phyloP scores from a whole-genome alignment of 1,140 invertebrate species.

The Drosophila elegans region DNA sequence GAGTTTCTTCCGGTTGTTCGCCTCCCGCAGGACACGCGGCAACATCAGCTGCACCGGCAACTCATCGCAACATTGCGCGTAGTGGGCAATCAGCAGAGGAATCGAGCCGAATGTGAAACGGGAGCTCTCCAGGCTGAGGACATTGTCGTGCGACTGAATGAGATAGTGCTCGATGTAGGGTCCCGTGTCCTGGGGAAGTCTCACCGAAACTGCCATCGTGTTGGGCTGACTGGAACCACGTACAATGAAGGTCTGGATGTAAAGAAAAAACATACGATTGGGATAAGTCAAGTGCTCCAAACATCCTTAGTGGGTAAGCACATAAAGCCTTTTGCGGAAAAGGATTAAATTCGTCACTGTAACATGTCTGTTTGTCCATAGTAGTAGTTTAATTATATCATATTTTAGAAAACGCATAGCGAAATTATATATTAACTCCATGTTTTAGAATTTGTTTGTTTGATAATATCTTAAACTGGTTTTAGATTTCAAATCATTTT shows the following conservation, averaged over 20 bases:
- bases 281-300: no score
- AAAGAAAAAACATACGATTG: not conserved
- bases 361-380: no score
- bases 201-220: conserved; percentile 97
- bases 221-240: conserved; percentile 95
- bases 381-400: no score
- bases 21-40: conserved; percentile 92
- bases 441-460: no score
- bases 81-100: conserved; percentile 95
- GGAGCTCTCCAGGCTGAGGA: conserved; percentile 95
- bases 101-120: conserved; percentile 96
- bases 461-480: no score
- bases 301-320: no score
- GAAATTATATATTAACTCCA: no score
- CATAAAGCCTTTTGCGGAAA: no score
- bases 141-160: conserved; percentile 92
- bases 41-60: conserved; percentile 95
- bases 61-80: conserved; percentile 97
- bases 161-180: conserved; percentile 98
- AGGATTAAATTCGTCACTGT: no score
- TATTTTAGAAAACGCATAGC: no score
- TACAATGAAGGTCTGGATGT: conserved; percentile 95
- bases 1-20: conserved; percentile 94
- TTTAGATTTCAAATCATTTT: no score
- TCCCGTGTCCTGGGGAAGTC: conserved; percentile 93